phyloP scores from a whole-genome alignment of 2,888 invertebrate species.

The Allolobophora icterica region DNA sequence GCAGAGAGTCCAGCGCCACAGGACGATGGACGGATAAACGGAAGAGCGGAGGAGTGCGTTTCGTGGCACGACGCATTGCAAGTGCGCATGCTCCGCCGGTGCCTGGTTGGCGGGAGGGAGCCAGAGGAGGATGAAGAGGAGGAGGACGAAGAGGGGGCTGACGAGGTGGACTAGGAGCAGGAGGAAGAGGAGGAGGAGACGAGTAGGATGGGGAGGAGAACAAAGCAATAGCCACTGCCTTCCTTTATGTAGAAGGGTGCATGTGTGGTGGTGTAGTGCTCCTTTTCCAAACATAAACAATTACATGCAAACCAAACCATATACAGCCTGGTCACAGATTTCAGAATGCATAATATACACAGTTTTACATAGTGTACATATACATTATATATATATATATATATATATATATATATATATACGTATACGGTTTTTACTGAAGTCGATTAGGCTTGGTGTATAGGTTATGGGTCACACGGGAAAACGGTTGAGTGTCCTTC shows the following conservation, averaged over 20 bases:
- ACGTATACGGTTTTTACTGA: too few relatives aligned
- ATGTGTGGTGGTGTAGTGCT: neutral
- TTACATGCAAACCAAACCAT: neutral
- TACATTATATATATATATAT: neutral
- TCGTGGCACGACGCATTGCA: neutral
- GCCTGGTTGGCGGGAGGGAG: slow-evolving; percentile 8
- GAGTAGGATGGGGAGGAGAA: neutral
- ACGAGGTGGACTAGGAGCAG: neutral
- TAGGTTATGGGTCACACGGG: too few relatives aligned
- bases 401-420: neutral
- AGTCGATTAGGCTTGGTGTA: too few relatives aligned
- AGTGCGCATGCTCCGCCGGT: neutral
- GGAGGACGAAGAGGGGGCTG: neutral
- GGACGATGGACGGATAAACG: neutral
- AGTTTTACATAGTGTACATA: too few relatives aligned
- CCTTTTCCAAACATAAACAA: neutral
- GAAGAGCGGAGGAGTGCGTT: neutral
- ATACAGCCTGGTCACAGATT: neutral
- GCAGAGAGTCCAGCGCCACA: neutral
- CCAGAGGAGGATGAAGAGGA: neutral
- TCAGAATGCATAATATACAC: too few relatives aligned
- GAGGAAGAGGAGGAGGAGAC: neutral
- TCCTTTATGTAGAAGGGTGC: neutral
- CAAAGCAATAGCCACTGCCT: neutral
- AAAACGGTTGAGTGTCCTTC: too few relatives aligned